These are phyloP conservation scores for Cercocebus atys DNA, from an alignment of 2,113 vertebrate species.

Conservation along the genomic window DNA sequence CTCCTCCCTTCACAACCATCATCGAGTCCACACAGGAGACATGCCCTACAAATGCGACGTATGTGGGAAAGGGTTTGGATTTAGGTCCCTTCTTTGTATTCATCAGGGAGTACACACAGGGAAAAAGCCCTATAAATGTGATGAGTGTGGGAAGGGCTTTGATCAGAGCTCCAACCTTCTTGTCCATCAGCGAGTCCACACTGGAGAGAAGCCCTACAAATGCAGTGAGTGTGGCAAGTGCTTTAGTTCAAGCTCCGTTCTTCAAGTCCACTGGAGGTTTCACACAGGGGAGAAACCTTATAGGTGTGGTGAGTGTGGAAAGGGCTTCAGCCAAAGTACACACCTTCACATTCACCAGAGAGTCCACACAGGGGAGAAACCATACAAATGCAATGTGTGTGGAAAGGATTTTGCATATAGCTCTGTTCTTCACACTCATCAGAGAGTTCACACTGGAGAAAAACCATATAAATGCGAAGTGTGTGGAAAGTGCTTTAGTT, in stretches of 20 bases:
- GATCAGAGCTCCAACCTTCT: slow-evolving; percentile 53
- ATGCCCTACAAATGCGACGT: background rate
- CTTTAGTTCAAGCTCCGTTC: background rate
- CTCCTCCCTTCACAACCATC: slow-evolving; percentile 27
- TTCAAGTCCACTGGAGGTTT: background rate
- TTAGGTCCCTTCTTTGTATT: background rate
- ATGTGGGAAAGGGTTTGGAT: slow-evolving; percentile 41
- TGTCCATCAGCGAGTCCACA: slow-evolving; percentile 57
- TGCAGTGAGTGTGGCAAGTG: background rate
- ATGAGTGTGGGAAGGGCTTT: slow-evolving; percentile 54
- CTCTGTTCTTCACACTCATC: background rate
- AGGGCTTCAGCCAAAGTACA: slow-evolving; percentile 1
- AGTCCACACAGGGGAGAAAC: background rate
- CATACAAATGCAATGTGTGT: background rate
- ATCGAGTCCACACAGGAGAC: background rate
- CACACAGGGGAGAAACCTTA: background rate
- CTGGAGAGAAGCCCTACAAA: slow-evolving; percentile 6
- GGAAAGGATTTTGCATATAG: background rate
- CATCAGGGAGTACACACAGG: slow-evolving; percentile 36
- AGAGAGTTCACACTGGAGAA: background rate
- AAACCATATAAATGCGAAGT: background rate
- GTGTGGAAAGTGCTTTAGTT: slow-evolving; percentile 35
- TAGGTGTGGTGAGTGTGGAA: background rate
- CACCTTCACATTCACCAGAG: slow-evolving; percentile 17
- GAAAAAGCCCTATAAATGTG: slow-evolving; percentile 43